phyloP scores from a whole-genome alignment of 2,888 invertebrate genomes.

The Gerosis bhagava region DNA sequence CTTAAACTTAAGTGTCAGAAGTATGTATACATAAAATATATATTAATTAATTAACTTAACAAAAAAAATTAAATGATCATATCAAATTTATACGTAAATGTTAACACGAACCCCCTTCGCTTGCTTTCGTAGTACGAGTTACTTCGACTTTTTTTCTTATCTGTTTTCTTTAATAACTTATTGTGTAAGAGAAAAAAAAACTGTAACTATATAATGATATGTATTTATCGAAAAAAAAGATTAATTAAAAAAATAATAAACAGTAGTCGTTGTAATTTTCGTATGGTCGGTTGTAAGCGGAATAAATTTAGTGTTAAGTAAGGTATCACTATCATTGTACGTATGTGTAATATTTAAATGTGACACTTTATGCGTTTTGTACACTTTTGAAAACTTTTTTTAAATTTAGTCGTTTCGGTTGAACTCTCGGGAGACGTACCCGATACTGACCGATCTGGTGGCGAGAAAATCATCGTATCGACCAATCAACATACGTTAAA shows the following conservation, averaged over 20 bases:
- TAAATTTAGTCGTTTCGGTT: too few relatives aligned
- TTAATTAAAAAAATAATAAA: slow-evolving; percentile 38
- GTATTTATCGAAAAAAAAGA: slow-evolving; percentile 39
- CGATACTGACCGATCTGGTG: slow-evolving; percentile 9
- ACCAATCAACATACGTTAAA: too few relatives aligned
- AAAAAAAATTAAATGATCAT: slow-evolving; percentile 61
- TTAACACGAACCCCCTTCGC: slow-evolving; percentile 46
- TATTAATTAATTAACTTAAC: too few relatives aligned
- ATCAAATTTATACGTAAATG: slow-evolving; percentile 79
- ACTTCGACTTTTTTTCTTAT: slow-evolving; percentile 56
- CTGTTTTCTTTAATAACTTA: slow-evolving; percentile 52
- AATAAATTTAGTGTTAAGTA: slow-evolving; percentile 40
- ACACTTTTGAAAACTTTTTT: slow-evolving; percentile 3
- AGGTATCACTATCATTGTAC: slow-evolving; percentile 53
- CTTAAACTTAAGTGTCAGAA: slow-evolving; percentile 39
- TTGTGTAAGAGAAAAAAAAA: slow-evolving; percentile 47
- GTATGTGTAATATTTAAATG: slow-evolving; percentile 64
- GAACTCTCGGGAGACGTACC: slow-evolving; percentile 22
- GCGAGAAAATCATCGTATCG: neutral
- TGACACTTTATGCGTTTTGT: slow-evolving; percentile 29
- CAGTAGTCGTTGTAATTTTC: slow-evolving; percentile 71
- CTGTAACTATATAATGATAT: slow-evolving; percentile 64
- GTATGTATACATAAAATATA: slow-evolving; percentile 14
- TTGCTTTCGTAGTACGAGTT: slow-evolving; percentile 62
- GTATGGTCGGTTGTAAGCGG: slow-evolving; percentile 58